phyloP scores from a whole-genome alignment of 1,140 invertebrate genomes.

The silkworm (Bombyx mori) region DNA sequence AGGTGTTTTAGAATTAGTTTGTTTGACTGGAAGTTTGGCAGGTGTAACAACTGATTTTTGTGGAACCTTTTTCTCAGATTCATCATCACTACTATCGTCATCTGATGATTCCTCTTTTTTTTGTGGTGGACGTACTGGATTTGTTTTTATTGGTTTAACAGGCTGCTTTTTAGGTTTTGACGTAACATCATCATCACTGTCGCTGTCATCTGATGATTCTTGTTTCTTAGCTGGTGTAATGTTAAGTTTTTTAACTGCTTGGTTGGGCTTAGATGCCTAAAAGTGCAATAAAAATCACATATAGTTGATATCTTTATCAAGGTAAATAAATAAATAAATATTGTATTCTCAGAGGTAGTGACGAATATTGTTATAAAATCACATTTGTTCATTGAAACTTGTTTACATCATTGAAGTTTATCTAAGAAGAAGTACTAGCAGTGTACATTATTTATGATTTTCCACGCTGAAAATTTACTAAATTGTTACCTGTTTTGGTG shows the following conservation, averaged over 20 bases:
- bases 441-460: not conserved
- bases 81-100: constrained; percentile 30
- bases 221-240: constrained; percentile 14
- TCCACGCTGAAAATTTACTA: not conserved
- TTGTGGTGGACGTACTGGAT: constrained; percentile 21
- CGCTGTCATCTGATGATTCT: constrained; percentile 28
- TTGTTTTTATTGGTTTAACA: constrained; percentile 20
- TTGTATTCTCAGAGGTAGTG: constrained; percentile 58
- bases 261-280: too few relatives aligned
- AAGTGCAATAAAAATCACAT: not conserved
- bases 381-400: constrained; percentile 30
- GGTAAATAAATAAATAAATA: constrained; percentile 9
- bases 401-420: constrained; percentile 39
- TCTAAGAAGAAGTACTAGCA: constrained; percentile 1
- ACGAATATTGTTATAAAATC: constrained; percentile 48
- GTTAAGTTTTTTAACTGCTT: constrained; percentile 10
- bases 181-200: constrained; percentile 31
- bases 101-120: constrained; percentile 21
- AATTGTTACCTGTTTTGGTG: constrained; percentile 35
- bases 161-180: constrained; percentile 30
- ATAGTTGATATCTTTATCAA: constrained; percentile 13
- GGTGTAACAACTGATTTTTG: constrained; percentile 17
- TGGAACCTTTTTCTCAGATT: constrained; percentile 33
- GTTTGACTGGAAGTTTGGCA: constrained; percentile 11
- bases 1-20: constrained; percentile 9